These are phyloP conservation scores for Danio aesculapii DNA, from an alignment of 2,797 vertebrate species.

Conservation along the genomic window DNA sequence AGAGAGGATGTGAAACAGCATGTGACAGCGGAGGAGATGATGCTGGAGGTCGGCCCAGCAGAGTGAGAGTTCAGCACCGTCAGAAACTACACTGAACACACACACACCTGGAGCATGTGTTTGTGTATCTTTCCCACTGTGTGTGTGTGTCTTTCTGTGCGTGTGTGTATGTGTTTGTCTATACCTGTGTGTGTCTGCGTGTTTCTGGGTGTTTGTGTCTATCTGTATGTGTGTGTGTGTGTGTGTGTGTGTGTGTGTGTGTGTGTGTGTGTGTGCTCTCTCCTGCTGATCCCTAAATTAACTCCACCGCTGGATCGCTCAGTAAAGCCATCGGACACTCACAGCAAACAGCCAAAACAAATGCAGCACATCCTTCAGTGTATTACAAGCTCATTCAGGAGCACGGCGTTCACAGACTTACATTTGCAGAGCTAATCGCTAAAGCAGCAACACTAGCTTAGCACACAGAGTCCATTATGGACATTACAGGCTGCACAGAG, in stretches of 20 bases:
- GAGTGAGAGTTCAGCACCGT: too few relatives aligned
- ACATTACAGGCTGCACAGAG: too few relatives aligned
- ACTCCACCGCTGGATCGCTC: conserved; percentile 54
- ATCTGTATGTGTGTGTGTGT: too few relatives aligned
- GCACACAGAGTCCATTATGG: background rate
- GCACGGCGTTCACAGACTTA: conserved; percentile 49
- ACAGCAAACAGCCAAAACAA: conserved; percentile 56
- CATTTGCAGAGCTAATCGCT: conserved; percentile 55
- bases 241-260: too few relatives aligned
- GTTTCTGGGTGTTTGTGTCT: background rate
- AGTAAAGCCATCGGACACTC: conserved; percentile 58
- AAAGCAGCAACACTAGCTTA: conserved; percentile 43
- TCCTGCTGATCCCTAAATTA: conserved; percentile 59
- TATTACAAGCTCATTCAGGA: conserved; percentile 57
- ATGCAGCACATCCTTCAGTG: conserved; percentile 49
- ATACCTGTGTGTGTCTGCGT: too few relatives aligned
- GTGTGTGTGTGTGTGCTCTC: conserved; percentile 64
- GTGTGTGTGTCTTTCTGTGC: too few relatives aligned
- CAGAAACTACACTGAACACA: too few relatives aligned
- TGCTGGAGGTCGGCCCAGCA: too few relatives aligned
- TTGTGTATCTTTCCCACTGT: too few relatives aligned
- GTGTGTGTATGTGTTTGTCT: too few relatives aligned
- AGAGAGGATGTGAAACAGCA: conserved; percentile 53
- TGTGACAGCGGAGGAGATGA: too few relatives aligned
- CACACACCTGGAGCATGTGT: too few relatives aligned